phyloP scores from a whole-genome alignment of 1,140 invertebrate genomes.

The Drosophila bipectinata region DNA sequence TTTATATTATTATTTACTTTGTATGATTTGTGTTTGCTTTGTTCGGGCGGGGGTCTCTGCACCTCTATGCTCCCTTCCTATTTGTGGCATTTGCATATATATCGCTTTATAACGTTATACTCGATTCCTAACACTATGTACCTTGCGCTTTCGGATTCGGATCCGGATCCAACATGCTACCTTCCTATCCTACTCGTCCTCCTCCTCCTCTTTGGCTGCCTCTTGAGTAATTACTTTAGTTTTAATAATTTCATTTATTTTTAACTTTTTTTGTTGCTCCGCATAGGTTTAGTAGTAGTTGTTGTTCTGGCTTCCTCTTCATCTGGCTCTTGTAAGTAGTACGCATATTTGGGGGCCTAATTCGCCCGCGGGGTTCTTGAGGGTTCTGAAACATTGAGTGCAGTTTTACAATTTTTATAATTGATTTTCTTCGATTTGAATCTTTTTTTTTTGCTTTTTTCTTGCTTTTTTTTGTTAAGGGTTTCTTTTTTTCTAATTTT shows the following conservation, averaged over 20 bases:
- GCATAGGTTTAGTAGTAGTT: slow-evolving; percentile 55
- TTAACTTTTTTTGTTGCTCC: slow-evolving; percentile 48
- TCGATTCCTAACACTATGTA: slow-evolving; percentile 67
- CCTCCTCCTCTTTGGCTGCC: slow-evolving; percentile 50
- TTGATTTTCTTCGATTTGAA: slow-evolving; percentile 47
- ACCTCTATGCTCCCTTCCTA: slow-evolving; percentile 6
- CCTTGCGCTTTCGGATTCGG: slow-evolving; percentile 53
- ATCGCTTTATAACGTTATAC: slow-evolving; percentile 48
- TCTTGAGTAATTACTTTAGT: slow-evolving; percentile 52
- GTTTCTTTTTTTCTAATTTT: slow-evolving; percentile 47
- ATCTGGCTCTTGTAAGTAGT: slow-evolving; percentile 44
- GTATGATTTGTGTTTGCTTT: slow-evolving; percentile 55
- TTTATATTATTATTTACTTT: slow-evolving; percentile 53
- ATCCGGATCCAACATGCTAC: slow-evolving; percentile 5
- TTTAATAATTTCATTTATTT: slow-evolving; percentile 31
- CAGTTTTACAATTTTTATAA: slow-evolving; percentile 74
- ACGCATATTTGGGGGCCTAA: slow-evolving; percentile 37
- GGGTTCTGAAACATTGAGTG: slow-evolving; percentile 76
- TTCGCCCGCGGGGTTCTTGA: slow-evolving; percentile 36
- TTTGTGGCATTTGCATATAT: slow-evolving; percentile 41
- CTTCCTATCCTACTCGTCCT: slow-evolving; percentile 23
- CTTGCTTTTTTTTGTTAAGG: slow-evolving; percentile 25
- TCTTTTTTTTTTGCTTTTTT: slow-evolving; percentile 34
- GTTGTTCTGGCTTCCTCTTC: slow-evolving; percentile 11
- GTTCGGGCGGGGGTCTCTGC: slow-evolving; percentile 7